Percentiles rank a stretch among this genome's conserved stretches.
Conservation (phyloP, 2,113 vertebrate genomes). For the Myocastor coypus region DNA sequence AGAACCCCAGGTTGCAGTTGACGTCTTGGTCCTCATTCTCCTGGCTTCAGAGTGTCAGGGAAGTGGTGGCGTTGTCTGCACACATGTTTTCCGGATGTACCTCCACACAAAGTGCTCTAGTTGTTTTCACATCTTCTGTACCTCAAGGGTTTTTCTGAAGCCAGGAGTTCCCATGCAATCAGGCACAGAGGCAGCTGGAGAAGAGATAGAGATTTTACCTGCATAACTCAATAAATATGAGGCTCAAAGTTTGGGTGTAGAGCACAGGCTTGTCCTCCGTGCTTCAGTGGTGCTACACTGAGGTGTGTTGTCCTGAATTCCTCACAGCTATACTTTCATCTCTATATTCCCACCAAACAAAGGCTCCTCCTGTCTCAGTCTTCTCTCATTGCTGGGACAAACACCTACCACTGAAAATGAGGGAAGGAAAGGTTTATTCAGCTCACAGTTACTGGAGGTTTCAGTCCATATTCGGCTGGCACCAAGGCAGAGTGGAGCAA, state of each 20-base stretch:
- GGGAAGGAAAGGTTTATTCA: too few relatives aligned
- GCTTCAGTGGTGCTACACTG: neutral
- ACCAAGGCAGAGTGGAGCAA: too few relatives aligned
- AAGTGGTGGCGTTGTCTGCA: neutral
- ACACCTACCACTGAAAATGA: too few relatives aligned
- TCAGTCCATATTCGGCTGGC: too few relatives aligned
- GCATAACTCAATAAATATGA: neutral
- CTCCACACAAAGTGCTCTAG: neutral
- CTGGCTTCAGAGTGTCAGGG: neutral
- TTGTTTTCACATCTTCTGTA: neutral
- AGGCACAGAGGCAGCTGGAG: neutral
- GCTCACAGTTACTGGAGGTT: too few relatives aligned
- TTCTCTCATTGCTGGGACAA: too few relatives aligned
- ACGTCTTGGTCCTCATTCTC: fast-evolving
- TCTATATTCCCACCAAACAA: neutral
- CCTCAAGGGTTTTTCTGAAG: neutral
- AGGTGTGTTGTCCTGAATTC: neutral
- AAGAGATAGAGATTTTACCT: neutral
- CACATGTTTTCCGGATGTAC: neutral
- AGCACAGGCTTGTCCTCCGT: fast-evolving
- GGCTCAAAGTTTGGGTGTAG: neutral
- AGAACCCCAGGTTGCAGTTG: neutral
- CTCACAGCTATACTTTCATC: neutral
- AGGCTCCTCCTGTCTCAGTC: neutral
- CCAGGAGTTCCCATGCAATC: neutral